These are phyloP conservation scores for Toxonevra muliebris DNA, from an alignment of 2,888 invertebrate species.

Conservation along the genomic window DNA sequence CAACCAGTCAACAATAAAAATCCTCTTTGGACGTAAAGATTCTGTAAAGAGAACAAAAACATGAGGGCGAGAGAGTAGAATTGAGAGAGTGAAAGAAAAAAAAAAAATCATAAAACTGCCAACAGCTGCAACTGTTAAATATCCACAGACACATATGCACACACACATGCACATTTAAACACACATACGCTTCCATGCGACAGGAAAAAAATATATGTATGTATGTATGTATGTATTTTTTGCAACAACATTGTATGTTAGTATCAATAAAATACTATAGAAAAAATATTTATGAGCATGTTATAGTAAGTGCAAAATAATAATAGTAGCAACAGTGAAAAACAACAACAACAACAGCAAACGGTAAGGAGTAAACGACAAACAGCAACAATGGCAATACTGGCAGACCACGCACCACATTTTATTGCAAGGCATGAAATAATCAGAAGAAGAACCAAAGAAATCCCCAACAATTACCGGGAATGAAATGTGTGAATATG, in stretches of 20 bases:
- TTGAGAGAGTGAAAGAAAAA: no score
- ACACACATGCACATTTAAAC: background rate
- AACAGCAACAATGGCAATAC: background rate
- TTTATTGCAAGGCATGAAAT: conserved; percentile 10
- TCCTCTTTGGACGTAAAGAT: background rate
- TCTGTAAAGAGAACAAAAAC: no score
- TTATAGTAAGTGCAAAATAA: conserved; percentile 47
- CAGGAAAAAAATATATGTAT: background rate
- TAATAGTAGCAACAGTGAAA: conserved; percentile 21
- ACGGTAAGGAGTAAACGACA: conserved; percentile 11
- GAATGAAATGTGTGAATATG: conserved; percentile 23
- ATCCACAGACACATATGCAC: background rate
- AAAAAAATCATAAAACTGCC: no score
- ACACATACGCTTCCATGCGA: background rate
- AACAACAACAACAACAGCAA: background rate
- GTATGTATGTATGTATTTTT: background rate
- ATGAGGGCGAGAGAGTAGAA: no score
- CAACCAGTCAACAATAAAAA: background rate
- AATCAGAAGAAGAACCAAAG: background rate
- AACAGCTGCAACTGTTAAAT: background rate
- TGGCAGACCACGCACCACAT: background rate
- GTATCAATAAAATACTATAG: conserved; percentile 43
- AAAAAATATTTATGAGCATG: conserved; percentile 45
- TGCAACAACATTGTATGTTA: conserved; percentile 37
- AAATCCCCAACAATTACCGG: conserved; percentile 14